Percentiles rank a stretch among this genome's conserved stretches.
Conservation (phyloP, 2,888 invertebrate species). For the Clepsis dumicolana region DNA sequence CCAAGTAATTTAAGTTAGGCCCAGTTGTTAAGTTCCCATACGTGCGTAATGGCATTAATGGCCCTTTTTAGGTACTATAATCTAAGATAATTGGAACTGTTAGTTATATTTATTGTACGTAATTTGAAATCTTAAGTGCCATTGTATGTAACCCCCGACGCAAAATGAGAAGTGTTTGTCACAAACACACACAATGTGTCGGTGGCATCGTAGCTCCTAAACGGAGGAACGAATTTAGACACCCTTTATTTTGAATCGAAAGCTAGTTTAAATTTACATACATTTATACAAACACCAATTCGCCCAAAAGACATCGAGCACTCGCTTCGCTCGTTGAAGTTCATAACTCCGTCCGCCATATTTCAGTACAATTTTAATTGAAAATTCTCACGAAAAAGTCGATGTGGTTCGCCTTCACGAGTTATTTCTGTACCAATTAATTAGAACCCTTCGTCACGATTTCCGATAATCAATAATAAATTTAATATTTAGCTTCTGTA, state of each 20-base stretch:
- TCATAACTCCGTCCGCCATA: background rate
- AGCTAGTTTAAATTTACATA: too few species aligned
- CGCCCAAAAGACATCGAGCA: too few species aligned
- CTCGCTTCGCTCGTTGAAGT: background rate
- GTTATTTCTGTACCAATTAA: constrained; percentile 22
- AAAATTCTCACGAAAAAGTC: background rate
- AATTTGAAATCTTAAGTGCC: too few species aligned
- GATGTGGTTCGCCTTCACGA: background rate
- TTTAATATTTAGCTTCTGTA: constrained; percentile 12
- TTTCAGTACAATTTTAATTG: background rate
- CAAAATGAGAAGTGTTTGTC: too few species aligned
- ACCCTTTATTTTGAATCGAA: too few species aligned
- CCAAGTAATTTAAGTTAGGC: background rate
- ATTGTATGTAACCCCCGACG: too few species aligned
- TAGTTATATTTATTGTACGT: too few species aligned
- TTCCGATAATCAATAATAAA: constrained; percentile 35
- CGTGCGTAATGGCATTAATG: background rate
- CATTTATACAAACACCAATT: too few species aligned
- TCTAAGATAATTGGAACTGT: background rate
- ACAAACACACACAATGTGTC: too few species aligned
- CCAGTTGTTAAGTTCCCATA: background rate
- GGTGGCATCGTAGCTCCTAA: too few species aligned
- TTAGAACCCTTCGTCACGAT: constrained; percentile 12
- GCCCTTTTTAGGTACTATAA: too few species aligned
- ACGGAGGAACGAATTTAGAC: too few species aligned